phyloP scores from a whole-genome alignment of 23 tunicate genomes.

The Corella eumyota region DNA sequence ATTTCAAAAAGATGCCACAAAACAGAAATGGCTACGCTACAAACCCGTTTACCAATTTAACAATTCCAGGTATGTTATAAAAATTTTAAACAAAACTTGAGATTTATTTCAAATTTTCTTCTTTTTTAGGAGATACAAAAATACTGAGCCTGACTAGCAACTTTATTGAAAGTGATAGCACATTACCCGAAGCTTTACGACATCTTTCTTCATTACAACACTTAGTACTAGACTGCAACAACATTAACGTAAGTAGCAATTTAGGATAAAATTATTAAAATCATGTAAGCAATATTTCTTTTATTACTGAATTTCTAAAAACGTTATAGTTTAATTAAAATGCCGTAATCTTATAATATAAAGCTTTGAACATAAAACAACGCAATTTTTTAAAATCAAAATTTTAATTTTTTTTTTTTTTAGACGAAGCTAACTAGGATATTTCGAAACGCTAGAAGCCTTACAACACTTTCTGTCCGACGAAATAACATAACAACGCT shows the following conservation, averaged over 20 bases:
- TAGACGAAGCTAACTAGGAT: background rate
- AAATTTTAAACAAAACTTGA: background rate
- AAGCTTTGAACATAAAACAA: too few relatives aligned
- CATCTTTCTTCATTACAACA: slow-evolving; percentile 8
- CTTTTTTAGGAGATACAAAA: slow-evolving; percentile 10
- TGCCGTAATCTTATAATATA: too few relatives aligned
- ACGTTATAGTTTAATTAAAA: too few relatives aligned
- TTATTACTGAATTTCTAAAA: too few relatives aligned
- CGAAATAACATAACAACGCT: slow-evolving; percentile 21
- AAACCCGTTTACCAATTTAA: too few relatives aligned
- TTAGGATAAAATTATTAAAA: background rate
- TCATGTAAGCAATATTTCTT: background rate
- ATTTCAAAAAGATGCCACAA: too few relatives aligned
- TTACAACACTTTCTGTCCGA: slow-evolving; percentile 14
- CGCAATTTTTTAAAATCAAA: too few relatives aligned
- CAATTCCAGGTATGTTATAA: background rate
- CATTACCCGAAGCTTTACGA: slow-evolving; percentile 14
- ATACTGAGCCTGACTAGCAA: slow-evolving; percentile 9
- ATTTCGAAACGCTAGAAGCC: slow-evolving; percentile 3
- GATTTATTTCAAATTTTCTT: background rate
- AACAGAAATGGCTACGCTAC: too few relatives aligned
- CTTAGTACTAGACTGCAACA: slow-evolving; percentile 17
- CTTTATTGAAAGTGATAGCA: slow-evolving; percentile 5
- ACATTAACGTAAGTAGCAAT: slow-evolving; percentile 17
- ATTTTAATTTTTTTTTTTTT: background rate